phyloP scores from a whole-genome alignment of 2,888 invertebrate genomes.

The Leptopterna dolabrata region DNA sequence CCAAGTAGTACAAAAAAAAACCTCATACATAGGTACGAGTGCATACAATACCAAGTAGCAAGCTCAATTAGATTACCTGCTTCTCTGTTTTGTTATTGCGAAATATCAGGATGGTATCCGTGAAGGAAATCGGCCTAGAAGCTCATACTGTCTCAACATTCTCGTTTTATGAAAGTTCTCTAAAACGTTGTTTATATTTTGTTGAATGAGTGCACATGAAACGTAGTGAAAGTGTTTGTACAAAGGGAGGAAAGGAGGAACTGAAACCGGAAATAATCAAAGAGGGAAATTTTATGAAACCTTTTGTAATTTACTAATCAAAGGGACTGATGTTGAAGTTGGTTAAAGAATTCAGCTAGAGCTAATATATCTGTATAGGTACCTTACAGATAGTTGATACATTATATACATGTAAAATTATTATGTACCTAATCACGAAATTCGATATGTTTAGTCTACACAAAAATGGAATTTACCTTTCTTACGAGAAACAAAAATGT shows the following conservation, averaged over 20 bases:
- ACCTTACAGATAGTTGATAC: background rate
- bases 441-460: slow-evolving; percentile 50
- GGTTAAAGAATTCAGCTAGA: background rate
- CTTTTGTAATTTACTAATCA: slow-evolving; percentile 8
- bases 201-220: background rate
- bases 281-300: background rate
- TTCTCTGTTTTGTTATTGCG: background rate
- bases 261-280: background rate
- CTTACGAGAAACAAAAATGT: background rate
- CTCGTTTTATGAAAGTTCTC: background rate
- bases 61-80: background rate
- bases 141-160: background rate
- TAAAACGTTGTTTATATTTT: background rate
- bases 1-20: background rate
- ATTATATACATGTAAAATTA: background rate
- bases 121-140: slow-evolving; percentile 20
- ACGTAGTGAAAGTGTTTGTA: background rate
- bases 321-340: slow-evolving; percentile 7
- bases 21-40: background rate
- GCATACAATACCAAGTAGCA: background rate
- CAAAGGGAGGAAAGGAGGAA: background rate
- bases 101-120: background rate
- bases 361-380: slow-evolving; percentile 40
- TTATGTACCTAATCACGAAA: slow-evolving; percentile 46
- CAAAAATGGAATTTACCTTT: background rate